Base-by-base conservation (phyloP, 2,888 invertebrate species). In the Melieria crassipennis region DNA sequence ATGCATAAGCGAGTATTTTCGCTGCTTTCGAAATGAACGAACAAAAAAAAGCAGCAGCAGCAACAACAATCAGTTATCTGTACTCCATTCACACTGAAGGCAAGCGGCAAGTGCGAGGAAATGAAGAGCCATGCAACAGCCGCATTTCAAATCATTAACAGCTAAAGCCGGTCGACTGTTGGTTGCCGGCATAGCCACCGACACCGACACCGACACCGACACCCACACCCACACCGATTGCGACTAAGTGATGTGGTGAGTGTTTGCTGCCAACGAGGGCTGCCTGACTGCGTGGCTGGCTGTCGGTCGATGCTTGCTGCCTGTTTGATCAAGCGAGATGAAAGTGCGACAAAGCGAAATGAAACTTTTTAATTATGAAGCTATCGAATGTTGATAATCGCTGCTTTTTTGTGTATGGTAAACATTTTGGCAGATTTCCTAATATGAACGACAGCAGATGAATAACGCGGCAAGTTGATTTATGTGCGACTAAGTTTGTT, bases 311-410 rank as follows among this genome's bases (percentile, higher is more conserved):
- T 50, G 30, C 48, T 48, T 30, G 63, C 48, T 10, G 9, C 6
- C 48, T 63, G 48, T 11, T 48, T 42, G 48, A 42, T 52, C 43
- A 64, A 52, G 5, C 5, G 43, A 42, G 64, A 7, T 47, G 58
- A 57, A 57, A 46, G 57, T 63, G 56, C 56, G 30, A 45, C 69
- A 61, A 72, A 69, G 69, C 52, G 69, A 42, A 56, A 67, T 11
- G 60, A 74, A 75, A 73, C 71, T 75, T 76, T 77, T 75, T 73
- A 76, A 77, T 77, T 76, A 76, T 73, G 71, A 72, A 73, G 72
- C 71, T 73, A 72, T 72, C 64, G 71, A 68, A 70, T 50, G 70
- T 52, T 72, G 67, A 74, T 75, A 72, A 75, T 73, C 75, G 66
- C 65, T 58, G 58, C 69, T 52, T 52, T 30, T 30, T 30, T 30